Conservation (phyloP, 2,888 invertebrate species). For the Drosophila planitibia region DNA sequence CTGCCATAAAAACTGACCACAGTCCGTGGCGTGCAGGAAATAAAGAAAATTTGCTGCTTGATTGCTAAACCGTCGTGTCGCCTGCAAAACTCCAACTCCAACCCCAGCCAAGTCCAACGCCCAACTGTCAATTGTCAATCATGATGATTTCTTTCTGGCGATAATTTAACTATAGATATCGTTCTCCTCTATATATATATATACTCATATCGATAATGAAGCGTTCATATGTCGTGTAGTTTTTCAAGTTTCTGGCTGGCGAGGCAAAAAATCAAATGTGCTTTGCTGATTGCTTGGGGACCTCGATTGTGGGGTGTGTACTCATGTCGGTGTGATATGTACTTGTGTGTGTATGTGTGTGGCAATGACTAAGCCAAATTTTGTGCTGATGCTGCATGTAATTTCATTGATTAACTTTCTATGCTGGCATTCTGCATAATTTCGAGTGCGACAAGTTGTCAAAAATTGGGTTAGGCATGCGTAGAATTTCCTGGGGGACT, state of each 20-base stretch:
- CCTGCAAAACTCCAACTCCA: slow-evolving; percentile 11
- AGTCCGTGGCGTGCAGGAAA: slow-evolving; percentile 58
- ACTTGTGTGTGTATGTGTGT: slow-evolving; percentile 8
- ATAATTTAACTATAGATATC: slow-evolving; percentile 76
- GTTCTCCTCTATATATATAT: slow-evolving; percentile 6
- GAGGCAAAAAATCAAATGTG: slow-evolving; percentile 77
- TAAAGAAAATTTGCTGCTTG: slow-evolving; percentile 65
- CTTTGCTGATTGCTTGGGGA: slow-evolving; percentile 80
- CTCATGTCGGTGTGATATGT: slow-evolving; percentile 1
- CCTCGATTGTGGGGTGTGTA: slow-evolving; percentile 26
- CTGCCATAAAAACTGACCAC: slow-evolving; percentile 78
- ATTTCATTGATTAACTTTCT: slow-evolving; percentile 81
- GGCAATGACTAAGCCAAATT: slow-evolving; percentile 53
- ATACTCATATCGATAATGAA: slow-evolving; percentile 69
- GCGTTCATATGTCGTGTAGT: slow-evolving; percentile 49
- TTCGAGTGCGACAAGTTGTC: slow-evolving; percentile 74
- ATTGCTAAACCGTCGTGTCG: slow-evolving; percentile 39
- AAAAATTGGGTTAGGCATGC: slow-evolving; percentile 72
- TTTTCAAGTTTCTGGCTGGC: slow-evolving; percentile 52
- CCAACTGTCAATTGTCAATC: slow-evolving; percentile 72
- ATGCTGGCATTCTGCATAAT: slow-evolving; percentile 74
- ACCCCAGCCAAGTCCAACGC: slow-evolving; percentile 21
- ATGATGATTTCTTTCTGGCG: slow-evolving; percentile 65
- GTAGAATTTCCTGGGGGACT: slow-evolving; percentile 27
- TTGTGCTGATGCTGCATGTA: slow-evolving; percentile 70